phyloP scores from a whole-genome alignment of 2,888 invertebrate species.

The Orthonevra nobilis region DNA sequence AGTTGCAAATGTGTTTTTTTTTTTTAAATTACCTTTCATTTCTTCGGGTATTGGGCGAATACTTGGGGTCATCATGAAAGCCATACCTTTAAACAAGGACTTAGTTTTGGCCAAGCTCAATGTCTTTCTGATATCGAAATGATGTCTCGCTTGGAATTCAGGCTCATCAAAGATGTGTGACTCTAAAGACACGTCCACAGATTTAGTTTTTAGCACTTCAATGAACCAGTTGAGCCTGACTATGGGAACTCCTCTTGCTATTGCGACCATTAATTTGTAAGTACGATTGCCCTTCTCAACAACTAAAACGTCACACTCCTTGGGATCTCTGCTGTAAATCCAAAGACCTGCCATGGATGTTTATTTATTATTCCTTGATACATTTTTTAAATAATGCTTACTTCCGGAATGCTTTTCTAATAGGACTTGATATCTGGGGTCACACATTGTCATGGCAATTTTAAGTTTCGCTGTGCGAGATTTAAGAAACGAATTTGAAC shows the following conservation, averaged over 20 bases:
- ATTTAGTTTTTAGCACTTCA: conserved; percentile 47
- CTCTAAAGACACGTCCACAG: conserved; percentile 61
- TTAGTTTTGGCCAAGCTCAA: conserved; percentile 68
- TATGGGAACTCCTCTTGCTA: conserved; percentile 83
- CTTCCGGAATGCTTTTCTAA: conserved; percentile 42
- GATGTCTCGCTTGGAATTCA: conserved; percentile 72
- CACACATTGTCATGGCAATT: conserved; percentile 54
- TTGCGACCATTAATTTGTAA: conserved; percentile 83
- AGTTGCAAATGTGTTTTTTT: no score
- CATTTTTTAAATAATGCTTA: no score
- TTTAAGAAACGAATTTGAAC: no score
- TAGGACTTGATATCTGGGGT: conserved; percentile 24
- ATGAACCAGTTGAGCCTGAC: conserved; percentile 78
- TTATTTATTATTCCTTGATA: no score
- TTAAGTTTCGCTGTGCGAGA: conserved; percentile 10
- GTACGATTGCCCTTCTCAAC: conserved; percentile 82
- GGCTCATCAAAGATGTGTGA: conserved; percentile 65
- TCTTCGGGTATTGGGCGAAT: conserved; percentile 72
- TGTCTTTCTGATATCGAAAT: conserved; percentile 72
- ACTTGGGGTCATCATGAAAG: conserved; percentile 73
- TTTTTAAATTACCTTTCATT: conserved; percentile 71
- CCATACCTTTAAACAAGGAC: conserved; percentile 71
- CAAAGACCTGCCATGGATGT: conserved; percentile 80
- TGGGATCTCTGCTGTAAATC: conserved; percentile 81
- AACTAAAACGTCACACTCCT: conserved; percentile 82